Percentiles rank a stretch among this genome's conserved stretches.
phyloP scores from a whole-genome alignment of 2,888 invertebrate species.

The Eudemis profundana region DNA sequence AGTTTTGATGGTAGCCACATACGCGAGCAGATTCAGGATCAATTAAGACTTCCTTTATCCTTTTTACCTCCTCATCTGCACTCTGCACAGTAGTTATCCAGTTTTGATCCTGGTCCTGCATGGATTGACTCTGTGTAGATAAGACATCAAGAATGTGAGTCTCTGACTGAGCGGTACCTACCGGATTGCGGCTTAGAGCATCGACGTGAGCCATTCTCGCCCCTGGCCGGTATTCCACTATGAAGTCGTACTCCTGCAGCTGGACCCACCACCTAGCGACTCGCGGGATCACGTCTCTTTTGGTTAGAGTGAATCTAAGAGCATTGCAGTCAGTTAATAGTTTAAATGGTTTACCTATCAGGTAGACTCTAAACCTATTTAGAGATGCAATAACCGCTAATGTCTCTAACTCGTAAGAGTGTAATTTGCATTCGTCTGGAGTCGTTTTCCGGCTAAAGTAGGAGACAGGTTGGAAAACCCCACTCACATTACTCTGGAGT shows the following conservation, averaged over 20 bases:
- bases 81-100: neutral
- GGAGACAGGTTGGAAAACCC: slow-evolving; percentile 46
- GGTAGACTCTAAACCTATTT: slow-evolving; percentile 34
- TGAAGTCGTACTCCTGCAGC: slow-evolving; percentile 5
- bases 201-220: neutral
- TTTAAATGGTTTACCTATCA: slow-evolving; percentile 35
- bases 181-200: neutral
- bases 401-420: slow-evolving; percentile 41
- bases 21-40: neutral
- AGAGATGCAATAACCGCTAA: slow-evolving; percentile 40
- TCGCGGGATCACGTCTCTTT: slow-evolving; percentile 24
- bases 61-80: neutral
- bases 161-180: too few species aligned
- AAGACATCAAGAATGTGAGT: too few species aligned
- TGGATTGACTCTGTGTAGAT: too few species aligned
- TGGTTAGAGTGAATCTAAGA: neutral
- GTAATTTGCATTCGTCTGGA: too few species aligned
- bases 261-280: slow-evolving; percentile 33
- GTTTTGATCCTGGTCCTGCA: neutral
- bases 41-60: neutral
- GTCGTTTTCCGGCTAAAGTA: slow-evolving; percentile 55
- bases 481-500: slow-evolving; percentile 47
- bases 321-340: slow-evolving; percentile 17
- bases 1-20: neutral
- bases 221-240: slow-evolving; percentile 3